These are phyloP conservation scores for Tribolium madens DNA, from an alignment of 1,140 invertebrate species.

Conservation along the genomic window DNA sequence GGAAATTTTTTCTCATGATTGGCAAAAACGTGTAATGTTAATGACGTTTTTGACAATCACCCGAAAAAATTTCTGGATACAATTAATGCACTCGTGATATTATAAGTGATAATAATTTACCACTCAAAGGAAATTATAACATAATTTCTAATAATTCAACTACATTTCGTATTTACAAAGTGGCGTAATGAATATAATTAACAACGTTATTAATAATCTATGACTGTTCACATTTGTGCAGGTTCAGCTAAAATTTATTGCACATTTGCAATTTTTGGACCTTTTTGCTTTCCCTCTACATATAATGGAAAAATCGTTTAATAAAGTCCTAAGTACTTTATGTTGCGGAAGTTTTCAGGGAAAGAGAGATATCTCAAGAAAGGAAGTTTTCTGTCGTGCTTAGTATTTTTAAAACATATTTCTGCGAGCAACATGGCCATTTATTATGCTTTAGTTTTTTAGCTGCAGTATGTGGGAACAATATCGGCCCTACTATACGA, in stretches of 20 bases:
- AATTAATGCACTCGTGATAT: too few relatives aligned
- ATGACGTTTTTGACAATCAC: too few relatives aligned
- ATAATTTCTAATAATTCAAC: too few relatives aligned
- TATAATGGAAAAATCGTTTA: conserved; percentile 36
- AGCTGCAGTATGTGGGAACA: conserved; percentile 35
- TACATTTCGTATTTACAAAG: too few relatives aligned
- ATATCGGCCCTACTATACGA: conserved; percentile 45
- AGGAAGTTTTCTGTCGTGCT: conserved; percentile 40
- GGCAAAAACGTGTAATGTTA: too few relatives aligned
- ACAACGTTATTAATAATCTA: neutral
- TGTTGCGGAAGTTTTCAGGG: conserved; percentile 36
- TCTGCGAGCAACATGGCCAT: conserved; percentile 37
- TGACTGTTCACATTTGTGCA: neutral
- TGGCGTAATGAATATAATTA: neutral
- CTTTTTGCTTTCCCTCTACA: neutral
- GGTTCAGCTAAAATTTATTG: neutral
- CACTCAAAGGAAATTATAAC: too few relatives aligned
- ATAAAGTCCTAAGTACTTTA: conserved; percentile 36
- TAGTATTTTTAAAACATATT: conserved; percentile 45
- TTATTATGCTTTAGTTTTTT: conserved; percentile 49
- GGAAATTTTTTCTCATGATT: too few relatives aligned
- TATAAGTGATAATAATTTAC: too few relatives aligned
- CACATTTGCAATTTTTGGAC: conserved; percentile 5
- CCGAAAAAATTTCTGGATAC: too few relatives aligned
- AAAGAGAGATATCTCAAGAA: conserved; percentile 37